These are phyloP conservation scores for Atta texana DNA, from an alignment of 1,140 invertebrate genomes.

Conservation along the genomic window DNA sequence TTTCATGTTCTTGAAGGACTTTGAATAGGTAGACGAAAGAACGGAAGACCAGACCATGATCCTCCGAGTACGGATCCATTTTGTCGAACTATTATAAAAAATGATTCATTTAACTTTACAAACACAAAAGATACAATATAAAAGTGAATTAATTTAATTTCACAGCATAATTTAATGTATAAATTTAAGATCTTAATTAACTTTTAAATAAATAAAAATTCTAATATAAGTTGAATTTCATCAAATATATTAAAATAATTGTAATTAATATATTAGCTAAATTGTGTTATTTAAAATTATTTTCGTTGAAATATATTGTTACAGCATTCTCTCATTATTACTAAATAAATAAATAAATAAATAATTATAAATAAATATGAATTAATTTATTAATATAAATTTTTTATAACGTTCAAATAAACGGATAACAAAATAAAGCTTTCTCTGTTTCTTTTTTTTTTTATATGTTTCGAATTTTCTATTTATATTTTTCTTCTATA, in stretches of 20 bases:
- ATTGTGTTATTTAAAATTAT: neutral
- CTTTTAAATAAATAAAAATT: neutral
- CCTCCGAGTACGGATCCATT: slow-evolving; percentile 88
- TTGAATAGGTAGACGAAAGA: slow-evolving; percentile 97
- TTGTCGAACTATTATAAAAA: slow-evolving; percentile 88
- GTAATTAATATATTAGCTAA: neutral
- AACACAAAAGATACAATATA: neutral
- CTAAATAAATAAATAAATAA: neutral
- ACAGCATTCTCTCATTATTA: neutral
- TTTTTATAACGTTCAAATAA: neutral
- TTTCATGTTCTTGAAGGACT: slow-evolving; percentile 91
- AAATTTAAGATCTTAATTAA: neutral
- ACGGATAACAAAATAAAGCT: neutral
- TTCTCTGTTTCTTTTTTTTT: too few relatives aligned
- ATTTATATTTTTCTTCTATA: too few relatives aligned
- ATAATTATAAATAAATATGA: too few relatives aligned
- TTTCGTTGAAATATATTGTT: neutral
- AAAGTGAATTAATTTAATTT: slow-evolving; percentile 1
- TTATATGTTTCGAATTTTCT: too few relatives aligned
- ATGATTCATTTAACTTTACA: neutral
- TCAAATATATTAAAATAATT: neutral
- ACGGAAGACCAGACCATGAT: slow-evolving; percentile 94
- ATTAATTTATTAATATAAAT: too few relatives aligned
- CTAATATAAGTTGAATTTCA: neutral
- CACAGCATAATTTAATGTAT: neutral